Conservation (phyloP, 2,797 vertebrate species). For the Girardinus metallicus region DNA sequence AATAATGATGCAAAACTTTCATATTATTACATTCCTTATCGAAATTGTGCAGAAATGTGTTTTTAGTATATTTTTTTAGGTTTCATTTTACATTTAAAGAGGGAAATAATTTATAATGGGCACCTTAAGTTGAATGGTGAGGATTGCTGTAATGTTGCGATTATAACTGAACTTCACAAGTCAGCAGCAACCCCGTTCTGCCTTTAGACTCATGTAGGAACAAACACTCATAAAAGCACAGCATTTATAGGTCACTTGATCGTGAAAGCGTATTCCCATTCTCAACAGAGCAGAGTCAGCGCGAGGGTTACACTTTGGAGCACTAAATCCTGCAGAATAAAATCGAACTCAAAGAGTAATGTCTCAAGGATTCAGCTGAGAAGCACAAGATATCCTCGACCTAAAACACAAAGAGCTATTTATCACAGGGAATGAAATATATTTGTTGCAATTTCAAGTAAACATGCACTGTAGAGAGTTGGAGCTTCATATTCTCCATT, state of each 20-base stretch:
- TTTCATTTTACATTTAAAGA: background rate
- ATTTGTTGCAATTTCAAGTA: conserved; percentile 4
- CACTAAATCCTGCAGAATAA: background rate
- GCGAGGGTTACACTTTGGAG: background rate
- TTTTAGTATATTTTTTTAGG: background rate
- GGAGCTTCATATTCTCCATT: background rate
- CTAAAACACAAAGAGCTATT: conserved; percentile 13
- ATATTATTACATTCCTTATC: background rate
- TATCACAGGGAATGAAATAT: conserved; percentile 9
- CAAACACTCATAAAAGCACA: background rate
- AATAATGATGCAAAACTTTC: background rate
- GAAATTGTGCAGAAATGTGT: background rate
- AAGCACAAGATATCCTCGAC: conserved; percentile 7
- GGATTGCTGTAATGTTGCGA: background rate
- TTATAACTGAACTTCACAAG: background rate
- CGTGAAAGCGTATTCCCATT: background rate
- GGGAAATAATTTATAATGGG: background rate
- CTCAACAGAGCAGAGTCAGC: background rate
- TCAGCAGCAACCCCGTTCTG: background rate
- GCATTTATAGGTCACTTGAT: background rate
- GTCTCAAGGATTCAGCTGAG: conserved; percentile 2
- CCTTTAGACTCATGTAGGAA: conserved; percentile 1
- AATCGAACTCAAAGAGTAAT: conserved; percentile 7
- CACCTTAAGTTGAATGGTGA: background rate
- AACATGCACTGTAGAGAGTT: conserved; percentile 2